These are phyloP conservation scores for Micrastur ruficollis DNA, from an alignment of 2,797 vertebrate genomes.

Conservation along the genomic window DNA sequence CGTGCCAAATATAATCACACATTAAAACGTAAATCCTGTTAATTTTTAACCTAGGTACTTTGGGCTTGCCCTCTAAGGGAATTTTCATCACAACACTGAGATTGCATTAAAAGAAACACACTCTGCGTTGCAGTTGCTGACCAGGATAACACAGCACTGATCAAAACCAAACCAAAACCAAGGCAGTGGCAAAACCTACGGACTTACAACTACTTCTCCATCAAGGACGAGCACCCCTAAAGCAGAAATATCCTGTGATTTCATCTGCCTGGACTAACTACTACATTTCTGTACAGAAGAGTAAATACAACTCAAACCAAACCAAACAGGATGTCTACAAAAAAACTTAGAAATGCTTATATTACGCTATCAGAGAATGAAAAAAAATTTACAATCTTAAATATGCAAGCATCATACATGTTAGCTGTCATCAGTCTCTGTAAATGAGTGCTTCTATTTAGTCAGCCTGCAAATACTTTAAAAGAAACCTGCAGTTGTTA, in stretches of 20 bases:
- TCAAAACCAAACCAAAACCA: background rate
- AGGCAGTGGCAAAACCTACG: rapidly evolving
- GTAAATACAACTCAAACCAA: background rate
- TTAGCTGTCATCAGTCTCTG: background rate
- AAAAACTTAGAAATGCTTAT: background rate
- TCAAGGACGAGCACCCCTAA: background rate
- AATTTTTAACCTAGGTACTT: conserved; percentile 20
- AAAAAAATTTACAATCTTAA: background rate
- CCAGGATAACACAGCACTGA: background rate
- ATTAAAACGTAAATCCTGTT: background rate
- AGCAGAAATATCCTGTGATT: background rate
- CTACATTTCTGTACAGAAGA: background rate
- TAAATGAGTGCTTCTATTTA: background rate
- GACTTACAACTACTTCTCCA: background rate
- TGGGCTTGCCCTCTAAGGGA: background rate
- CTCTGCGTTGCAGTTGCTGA: background rate
- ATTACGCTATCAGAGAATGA: background rate
- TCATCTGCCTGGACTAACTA: background rate
- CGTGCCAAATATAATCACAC: background rate
- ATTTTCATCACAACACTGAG: background rate
- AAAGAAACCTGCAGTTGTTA: background rate
- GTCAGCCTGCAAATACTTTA: background rate
- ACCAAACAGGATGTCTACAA: rapidly evolving
- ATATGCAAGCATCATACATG: background rate
- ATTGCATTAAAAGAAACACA: background rate